These are phyloP conservation scores for Sebastes paucispinis DNA, from an alignment of 2,797 vertebrate genomes.

Conservation along the genomic window DNA sequence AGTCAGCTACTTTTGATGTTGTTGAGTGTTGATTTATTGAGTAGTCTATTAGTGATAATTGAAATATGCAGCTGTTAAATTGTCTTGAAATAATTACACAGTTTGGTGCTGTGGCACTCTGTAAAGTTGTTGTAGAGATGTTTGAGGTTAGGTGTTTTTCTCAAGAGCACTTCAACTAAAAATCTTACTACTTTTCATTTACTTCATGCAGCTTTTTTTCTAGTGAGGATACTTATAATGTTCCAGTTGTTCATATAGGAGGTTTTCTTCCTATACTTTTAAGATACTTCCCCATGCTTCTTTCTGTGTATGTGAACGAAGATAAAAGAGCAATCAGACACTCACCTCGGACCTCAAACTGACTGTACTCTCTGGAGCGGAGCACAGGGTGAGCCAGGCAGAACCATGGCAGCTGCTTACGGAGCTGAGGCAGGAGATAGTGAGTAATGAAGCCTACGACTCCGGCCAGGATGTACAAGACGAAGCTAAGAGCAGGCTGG, in stretches of 20 bases:
- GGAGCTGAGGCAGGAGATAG: slow-evolving; percentile 92
- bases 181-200: slow-evolving; percentile 8
- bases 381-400: slow-evolving; percentile 91
- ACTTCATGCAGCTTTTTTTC: background rate
- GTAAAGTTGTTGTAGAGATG: background rate
- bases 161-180: slow-evolving; percentile 15
- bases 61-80: background rate
- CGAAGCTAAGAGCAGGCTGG: slow-evolving; percentile 90
- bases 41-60: background rate
- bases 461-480: slow-evolving; percentile 89
- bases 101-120: background rate
- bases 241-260: background rate
- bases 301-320: background rate
- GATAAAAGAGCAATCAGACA: slow-evolving; percentile 13
- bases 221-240: background rate
- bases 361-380: slow-evolving; percentile 91
- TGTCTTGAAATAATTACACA: background rate
- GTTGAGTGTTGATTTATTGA: background rate
- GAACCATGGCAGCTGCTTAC: slow-evolving; percentile 94
- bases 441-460: slow-evolving; percentile 90
- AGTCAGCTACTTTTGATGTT: background rate
- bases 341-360: slow-evolving; percentile 94
- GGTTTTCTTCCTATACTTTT: background rate
- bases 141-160: slow-evolving; percentile 6
- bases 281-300: background rate